phyloP scores from a whole-genome alignment of 2,888 invertebrate genomes.

The Cosmia pyralina region DNA sequence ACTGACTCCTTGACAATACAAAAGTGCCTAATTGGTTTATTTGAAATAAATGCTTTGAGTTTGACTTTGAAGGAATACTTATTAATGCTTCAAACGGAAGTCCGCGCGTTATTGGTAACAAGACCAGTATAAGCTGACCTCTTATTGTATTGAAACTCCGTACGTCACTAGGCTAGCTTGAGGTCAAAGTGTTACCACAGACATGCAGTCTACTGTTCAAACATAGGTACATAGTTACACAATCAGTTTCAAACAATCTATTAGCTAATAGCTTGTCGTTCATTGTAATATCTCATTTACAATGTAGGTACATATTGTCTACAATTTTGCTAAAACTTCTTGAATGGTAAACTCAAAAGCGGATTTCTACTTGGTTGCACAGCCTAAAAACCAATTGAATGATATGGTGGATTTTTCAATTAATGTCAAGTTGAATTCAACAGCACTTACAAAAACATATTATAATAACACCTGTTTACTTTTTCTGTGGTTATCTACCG shows the following conservation, averaged over 20 bases:
- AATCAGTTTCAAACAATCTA: slow-evolving; percentile 14
- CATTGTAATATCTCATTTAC: slow-evolving; percentile 9
- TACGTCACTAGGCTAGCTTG: neutral
- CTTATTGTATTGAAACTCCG: neutral
- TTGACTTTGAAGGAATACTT: too few species aligned
- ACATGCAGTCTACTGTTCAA: too few species aligned
- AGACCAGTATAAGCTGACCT: neutral
- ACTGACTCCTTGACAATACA: too few species aligned
- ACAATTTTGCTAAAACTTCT: slow-evolving; percentile 24
- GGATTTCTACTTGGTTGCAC: slow-evolving; percentile 30
- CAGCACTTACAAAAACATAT: neutral
- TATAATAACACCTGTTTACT: neutral
- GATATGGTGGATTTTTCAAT: slow-evolving; percentile 9
- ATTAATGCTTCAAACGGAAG: too few species aligned
- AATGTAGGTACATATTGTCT: slow-evolving; percentile 18
- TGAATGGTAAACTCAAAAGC: slow-evolving; percentile 10
- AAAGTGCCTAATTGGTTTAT: too few species aligned
- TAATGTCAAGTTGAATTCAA: slow-evolving; percentile 4
- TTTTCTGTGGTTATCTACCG: neutral
- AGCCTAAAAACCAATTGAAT: slow-evolving; percentile 19
- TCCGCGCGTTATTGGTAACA: neutral
- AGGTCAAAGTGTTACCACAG: neutral
- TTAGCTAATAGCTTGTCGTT: slow-evolving; percentile 6
- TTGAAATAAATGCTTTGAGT: too few species aligned
- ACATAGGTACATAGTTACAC: neutral